phyloP scores from a whole-genome alignment of 2,797 vertebrate genomes.

The Eurystomus glaucurus region DNA sequence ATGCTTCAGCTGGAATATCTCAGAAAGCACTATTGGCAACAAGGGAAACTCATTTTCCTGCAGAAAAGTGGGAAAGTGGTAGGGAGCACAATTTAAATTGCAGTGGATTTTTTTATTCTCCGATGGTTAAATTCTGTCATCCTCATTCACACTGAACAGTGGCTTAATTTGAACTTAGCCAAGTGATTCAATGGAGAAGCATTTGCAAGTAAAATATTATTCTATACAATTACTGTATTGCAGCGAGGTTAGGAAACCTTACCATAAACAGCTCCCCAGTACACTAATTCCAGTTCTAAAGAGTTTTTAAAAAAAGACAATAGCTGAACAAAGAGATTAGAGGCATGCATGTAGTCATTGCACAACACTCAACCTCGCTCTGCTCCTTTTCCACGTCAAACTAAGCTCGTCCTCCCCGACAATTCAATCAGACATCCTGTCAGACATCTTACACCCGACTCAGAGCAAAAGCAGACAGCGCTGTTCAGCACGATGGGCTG shows the following conservation, averaged over 20 bases:
- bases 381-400: neutral
- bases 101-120: neutral
- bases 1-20: neutral
- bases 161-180: constrained; percentile 29
- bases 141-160: neutral
- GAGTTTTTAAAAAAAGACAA: neutral
- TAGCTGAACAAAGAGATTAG: neutral
- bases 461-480: neutral
- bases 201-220: constrained; percentile 6
- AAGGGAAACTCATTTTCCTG: neutral
- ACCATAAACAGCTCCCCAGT: neutral
- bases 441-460: neutral
- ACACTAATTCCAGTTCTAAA: neutral
- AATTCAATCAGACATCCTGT: rapidly evolving
- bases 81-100: neutral
- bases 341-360: rapidly evolving
- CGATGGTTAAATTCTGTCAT: neutral
- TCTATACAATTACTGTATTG: neutral
- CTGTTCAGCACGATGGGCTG: rapidly evolving
- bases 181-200: neutral
- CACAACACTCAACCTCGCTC: neutral
- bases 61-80: neutral
- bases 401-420: rapidly evolving
- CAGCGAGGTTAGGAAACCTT: neutral
- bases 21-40: neutral